A percentile compares a stretch with the other conserved stretches of the same genome.
Evolutionary conservation across 2,888 invertebrate genomes (phyloP).

Genomic region (Anorthoa munda): DNA sequence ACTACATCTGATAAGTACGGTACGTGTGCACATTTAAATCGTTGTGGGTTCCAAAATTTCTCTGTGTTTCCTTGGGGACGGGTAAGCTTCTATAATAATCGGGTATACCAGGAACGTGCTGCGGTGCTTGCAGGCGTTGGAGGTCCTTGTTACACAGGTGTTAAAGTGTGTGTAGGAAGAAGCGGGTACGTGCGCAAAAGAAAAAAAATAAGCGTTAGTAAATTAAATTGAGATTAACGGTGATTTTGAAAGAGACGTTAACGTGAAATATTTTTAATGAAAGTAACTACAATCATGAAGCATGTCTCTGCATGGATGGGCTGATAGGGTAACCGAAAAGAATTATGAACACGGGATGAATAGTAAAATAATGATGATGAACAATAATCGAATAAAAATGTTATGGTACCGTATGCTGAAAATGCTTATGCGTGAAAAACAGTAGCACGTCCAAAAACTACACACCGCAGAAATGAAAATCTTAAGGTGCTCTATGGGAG

Average conservation of each 20-base stretch:
- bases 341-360: background rate
- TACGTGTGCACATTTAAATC: constrained; percentile 7
- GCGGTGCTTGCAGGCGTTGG: constrained; percentile 27
- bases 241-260: background rate
- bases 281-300: background rate
- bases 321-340: background rate
- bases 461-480: too few species aligned
- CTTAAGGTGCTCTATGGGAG: too few species aligned
- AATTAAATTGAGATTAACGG: too few species aligned
- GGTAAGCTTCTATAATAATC: constrained; percentile 23
- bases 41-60: constrained; percentile 25
- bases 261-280: background rate
- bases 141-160: constrained; percentile 43
- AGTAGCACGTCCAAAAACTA: too few species aligned
- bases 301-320: background rate
- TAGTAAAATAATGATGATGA: background rate
- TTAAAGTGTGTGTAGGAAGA: constrained; percentile 48
- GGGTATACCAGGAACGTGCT: constrained; percentile 21
- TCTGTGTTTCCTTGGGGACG: constrained; percentile 18
- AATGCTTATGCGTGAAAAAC: too few species aligned
- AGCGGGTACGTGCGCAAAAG: constrained; percentile 46
- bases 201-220: constrained; percentile 40
- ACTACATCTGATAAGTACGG: background rate
- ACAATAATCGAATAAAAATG: too few species aligned
- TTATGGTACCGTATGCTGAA: too few species aligned